Conservation (phyloP, 2,797 vertebrate species). For the Sebastes baramenuke region DNA sequence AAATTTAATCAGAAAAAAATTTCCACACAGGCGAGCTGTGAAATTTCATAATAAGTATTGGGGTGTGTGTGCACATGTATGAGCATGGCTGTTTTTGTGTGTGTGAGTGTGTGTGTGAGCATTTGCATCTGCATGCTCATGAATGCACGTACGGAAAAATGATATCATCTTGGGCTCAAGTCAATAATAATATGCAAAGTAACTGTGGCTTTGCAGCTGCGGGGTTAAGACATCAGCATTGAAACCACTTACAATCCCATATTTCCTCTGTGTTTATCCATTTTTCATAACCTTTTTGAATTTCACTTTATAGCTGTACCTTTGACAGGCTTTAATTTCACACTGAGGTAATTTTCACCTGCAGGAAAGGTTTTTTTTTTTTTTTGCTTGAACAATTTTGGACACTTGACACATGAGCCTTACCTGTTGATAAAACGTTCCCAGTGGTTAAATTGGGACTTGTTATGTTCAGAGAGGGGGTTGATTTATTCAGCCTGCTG, state of each 20-base stretch:
- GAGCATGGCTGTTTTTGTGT: slow-evolving; percentile 3
- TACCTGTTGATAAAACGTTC: slow-evolving; percentile 2
- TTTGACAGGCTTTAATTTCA: slow-evolving; percentile 56
- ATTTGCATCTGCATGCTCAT: slow-evolving; percentile 13
- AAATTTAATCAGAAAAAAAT: slow-evolving; percentile 70
- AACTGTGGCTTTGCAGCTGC: slow-evolving; percentile 30
- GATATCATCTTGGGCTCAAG: slow-evolving; percentile 30
- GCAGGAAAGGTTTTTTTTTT: not conserved
- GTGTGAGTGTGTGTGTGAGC: not conserved
- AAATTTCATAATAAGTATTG: slow-evolving; percentile 54
- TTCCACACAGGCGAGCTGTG: slow-evolving; percentile 62
- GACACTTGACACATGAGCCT: slow-evolving; percentile 1
- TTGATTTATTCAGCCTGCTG: not conserved
- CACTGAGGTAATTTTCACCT: slow-evolving; percentile 41
- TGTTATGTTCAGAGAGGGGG: not conserved
- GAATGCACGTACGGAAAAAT: slow-evolving; percentile 8
- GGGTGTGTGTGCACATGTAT: slow-evolving; percentile 11
- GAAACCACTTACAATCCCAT: slow-evolving; percentile 19
- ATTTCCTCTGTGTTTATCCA: slow-evolving; percentile 42
- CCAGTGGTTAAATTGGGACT: not conserved
- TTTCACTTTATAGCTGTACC: slow-evolving; percentile 32
- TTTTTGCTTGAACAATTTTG: slow-evolving; percentile 1
- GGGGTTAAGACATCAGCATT: slow-evolving; percentile 42
- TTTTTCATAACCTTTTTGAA: slow-evolving; percentile 45
- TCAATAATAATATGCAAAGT: slow-evolving; percentile 53